A percentile compares a stretch with the other conserved stretches of the same genome.
phyloP scores from a whole-genome alignment of 2,113 vertebrate genomes.

The Podilymbus podiceps region DNA sequence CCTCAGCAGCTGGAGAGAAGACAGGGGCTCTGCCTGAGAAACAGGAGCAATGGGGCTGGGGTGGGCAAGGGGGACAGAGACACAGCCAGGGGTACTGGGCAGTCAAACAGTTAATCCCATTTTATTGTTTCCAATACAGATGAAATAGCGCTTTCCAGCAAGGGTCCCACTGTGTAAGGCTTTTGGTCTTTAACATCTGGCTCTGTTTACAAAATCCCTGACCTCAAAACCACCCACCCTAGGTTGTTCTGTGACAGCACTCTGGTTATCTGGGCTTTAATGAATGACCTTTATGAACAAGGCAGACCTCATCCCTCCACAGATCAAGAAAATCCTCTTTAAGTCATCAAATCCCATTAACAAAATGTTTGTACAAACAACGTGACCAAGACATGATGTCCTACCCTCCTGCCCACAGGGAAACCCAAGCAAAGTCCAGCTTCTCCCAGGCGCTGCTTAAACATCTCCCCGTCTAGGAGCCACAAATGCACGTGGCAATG shows the following conservation, averaged over 20 bases:
- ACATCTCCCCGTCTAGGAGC: neutral
- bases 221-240: neutral
- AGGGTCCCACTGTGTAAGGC: neutral
- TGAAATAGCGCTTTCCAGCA: neutral
- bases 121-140: conserved; percentile 1
- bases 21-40: neutral
- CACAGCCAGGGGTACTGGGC: fast-evolving
- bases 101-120: neutral
- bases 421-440: neutral
- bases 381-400: neutral
- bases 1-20: neutral
- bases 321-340: conserved; percentile 41
- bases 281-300: neutral
- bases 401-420: neutral
- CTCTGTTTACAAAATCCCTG: conserved; percentile 29
- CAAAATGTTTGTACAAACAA: conserved; percentile 2
- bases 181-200: conserved; percentile 23
- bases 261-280: conserved; percentile 9
- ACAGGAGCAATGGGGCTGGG: neutral
- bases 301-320: neutral
- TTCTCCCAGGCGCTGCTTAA: neutral
- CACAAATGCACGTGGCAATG: fast-evolving
- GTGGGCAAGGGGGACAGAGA: neutral
- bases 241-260: neutral
- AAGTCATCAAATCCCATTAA: conserved; percentile 44